Evolutionary conservation across 1,140 invertebrate species (phyloP), one percentile per base, ranked within the genome.

Genomic region (Scaptomyza graminum): DNA sequence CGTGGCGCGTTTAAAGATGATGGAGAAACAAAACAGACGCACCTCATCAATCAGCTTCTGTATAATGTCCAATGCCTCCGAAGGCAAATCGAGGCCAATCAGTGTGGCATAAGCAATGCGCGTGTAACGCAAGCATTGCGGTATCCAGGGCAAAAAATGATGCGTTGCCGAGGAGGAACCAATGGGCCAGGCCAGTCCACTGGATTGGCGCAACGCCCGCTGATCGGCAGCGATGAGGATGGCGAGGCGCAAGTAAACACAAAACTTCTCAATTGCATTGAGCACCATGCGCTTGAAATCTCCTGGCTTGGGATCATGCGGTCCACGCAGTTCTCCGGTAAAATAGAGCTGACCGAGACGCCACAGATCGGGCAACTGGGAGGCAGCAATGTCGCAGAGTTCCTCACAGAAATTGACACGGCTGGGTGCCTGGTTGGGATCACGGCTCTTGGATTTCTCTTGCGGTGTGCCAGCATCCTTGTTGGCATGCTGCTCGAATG

Each of bases 331-430:
- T 81, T 97, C 96, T 2, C 96, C 96, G 11, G 94, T 95, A 87
- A 98, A 97, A 92, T 98, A 98, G 54, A 96, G 95, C 90, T 97
- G 96, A 3, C 97, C 97, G 2, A 98, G 93, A 92, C 96, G 96
- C 97, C 97, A 98, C 8, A 98, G 92, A 92, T 97, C 96, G 0
- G 97, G 96, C 51, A 92, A 46, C 52, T 92, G 91, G 25, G 89
- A 90, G 8, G 90, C 85, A 2, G 91, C 90, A 63, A 92, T 90
- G 28, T 92, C 91, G 55, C 88, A 91, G 5, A 92, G 79, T 41
- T 92, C 91, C 55, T 92, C 91, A 59, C 91, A 92, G 22, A 92
- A 92, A 13, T 87, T 68, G 0, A 92, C 91, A 2, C 91, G 80
- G 25, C 49, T 82, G 7, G 90, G 90, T 3, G 81, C 67, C 34